These are phyloP conservation scores for Ectobius pallidus DNA, from an alignment of 2,888 invertebrate genomes.

Conservation along the genomic window DNA sequence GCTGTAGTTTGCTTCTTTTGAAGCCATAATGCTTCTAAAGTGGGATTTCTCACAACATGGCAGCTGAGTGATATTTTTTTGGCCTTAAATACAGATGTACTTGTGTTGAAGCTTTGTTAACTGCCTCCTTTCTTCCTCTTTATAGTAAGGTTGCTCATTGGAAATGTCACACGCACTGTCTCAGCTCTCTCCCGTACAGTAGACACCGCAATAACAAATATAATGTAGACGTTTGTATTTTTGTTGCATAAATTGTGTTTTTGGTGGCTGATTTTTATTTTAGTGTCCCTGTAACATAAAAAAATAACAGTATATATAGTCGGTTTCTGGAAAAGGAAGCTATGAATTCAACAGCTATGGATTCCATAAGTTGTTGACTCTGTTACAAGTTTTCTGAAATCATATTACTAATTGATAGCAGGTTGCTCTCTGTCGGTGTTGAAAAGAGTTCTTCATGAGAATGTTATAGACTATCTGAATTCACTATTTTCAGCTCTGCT, in stretches of 20 bases:
- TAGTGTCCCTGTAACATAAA: conserved; percentile 13
- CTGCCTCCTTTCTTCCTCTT: conserved; percentile 43
- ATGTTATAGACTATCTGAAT: too few relatives aligned
- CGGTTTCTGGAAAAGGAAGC: too few relatives aligned
- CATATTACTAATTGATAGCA: too few relatives aligned
- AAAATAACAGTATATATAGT: too few relatives aligned
- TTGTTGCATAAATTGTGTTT: conserved; percentile 20
- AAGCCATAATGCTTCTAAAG: too few relatives aligned
- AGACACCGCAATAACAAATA: conserved; percentile 25
- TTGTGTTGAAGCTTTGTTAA: conserved; percentile 38
- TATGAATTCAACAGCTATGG: too few relatives aligned
- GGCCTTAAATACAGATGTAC: conserved; percentile 34
- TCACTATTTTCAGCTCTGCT: too few relatives aligned
- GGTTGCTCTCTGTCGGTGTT: too few relatives aligned
- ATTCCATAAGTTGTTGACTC: too few relatives aligned
- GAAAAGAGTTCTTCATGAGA: too few relatives aligned
- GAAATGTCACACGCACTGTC: conserved; percentile 41
- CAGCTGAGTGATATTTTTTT: conserved; percentile 34
- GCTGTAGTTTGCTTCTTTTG: background rate
- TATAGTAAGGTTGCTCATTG: conserved; percentile 45
- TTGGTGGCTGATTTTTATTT: conserved; percentile 20
- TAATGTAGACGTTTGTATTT: background rate
- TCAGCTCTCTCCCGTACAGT: conserved; percentile 29
- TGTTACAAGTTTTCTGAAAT: too few relatives aligned
- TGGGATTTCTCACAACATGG: too few relatives aligned